A percentile compares a stretch with the other conserved stretches of the same genome.
Conservation (phyloP, 2,113 vertebrate species). For the Suricata suricatta region DNA sequence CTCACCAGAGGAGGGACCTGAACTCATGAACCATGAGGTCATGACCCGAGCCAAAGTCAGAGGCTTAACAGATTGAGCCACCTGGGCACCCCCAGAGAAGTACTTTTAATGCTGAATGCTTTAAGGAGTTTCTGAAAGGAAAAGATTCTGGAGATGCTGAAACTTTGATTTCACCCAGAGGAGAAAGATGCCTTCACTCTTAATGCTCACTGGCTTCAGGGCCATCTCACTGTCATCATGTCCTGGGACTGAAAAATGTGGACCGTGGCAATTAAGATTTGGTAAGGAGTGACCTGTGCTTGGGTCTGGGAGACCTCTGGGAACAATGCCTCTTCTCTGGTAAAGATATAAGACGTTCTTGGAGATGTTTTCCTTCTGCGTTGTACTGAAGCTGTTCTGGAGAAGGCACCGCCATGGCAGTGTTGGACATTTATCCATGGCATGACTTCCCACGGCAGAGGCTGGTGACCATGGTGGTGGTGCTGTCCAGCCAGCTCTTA, state of each 20-base stretch:
- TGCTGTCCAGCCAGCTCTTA: neutral
- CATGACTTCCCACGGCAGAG: neutral
- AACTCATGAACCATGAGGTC: no score
- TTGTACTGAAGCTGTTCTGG: neutral
- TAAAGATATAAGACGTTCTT: neutral
- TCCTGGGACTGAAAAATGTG: neutral
- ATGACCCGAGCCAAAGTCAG: no score
- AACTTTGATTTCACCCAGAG: constrained; percentile 54
- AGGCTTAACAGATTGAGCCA: no score
- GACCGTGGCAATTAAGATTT: neutral
- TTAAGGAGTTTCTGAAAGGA: neutral
- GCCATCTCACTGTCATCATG: neutral
- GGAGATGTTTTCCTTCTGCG: neutral
- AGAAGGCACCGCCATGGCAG: neutral
- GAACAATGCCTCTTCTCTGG: neutral
- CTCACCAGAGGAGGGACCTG: no score
- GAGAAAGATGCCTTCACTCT: constrained; percentile 1
- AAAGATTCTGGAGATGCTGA: constrained; percentile 36
- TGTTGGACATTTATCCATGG: neutral
- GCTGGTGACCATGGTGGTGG: neutral
- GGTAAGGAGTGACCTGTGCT: neutral
- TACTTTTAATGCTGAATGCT: neutral
- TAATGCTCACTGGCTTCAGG: neutral
- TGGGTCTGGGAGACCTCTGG: neutral
- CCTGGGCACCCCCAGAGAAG: neutral